A percentile compares a stretch with the other conserved stretches of the same genome.
Evolutionary conservation across 2,888 invertebrate species (phyloP).

Genomic region (Antheraea yamamai): DNA sequence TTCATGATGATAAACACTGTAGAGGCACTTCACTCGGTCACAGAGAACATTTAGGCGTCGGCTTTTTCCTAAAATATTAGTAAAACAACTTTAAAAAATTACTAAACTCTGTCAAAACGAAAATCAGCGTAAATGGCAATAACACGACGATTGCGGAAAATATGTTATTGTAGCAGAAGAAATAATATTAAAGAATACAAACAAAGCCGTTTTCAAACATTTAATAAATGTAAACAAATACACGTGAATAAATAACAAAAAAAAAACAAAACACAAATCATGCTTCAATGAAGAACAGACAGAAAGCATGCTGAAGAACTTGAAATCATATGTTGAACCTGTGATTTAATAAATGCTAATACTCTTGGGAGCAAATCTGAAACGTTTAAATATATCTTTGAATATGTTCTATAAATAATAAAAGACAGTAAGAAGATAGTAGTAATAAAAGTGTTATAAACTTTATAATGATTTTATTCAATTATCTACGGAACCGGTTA

Average conservation of each 20-base stretch:
- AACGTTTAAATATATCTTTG: constrained; percentile 43
- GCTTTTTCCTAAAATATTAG: constrained; percentile 75
- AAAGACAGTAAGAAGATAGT: constrained; percentile 24
- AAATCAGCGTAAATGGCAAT: constrained; percentile 16
- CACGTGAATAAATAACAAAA: background rate
- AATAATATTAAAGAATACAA: constrained; percentile 5
- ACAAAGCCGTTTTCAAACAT: background rate
- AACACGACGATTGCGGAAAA: background rate
- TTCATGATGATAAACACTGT: constrained; percentile 50
- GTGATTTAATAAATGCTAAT: constrained; percentile 69
- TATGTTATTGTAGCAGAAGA: background rate
- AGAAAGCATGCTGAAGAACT: constrained; percentile 32
- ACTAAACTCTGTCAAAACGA: constrained; percentile 19
- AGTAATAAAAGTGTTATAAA: constrained; percentile 33
- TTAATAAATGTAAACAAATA: constrained; percentile 11
- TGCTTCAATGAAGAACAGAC: constrained; percentile 31
- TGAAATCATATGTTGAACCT: constrained; percentile 23
- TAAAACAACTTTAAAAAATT: constrained; percentile 39
- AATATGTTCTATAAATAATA: background rate
- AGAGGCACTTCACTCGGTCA: constrained; percentile 64
- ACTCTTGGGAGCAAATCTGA: constrained; percentile 80
- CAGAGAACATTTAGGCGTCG: constrained; percentile 75
- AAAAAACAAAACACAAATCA: constrained; percentile 25
- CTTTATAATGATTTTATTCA: constrained; percentile 50
- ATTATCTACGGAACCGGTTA: constrained; percentile 32